Conservation (phyloP, 2,888 invertebrate genomes). For the Melanchra persicariae region DNA sequence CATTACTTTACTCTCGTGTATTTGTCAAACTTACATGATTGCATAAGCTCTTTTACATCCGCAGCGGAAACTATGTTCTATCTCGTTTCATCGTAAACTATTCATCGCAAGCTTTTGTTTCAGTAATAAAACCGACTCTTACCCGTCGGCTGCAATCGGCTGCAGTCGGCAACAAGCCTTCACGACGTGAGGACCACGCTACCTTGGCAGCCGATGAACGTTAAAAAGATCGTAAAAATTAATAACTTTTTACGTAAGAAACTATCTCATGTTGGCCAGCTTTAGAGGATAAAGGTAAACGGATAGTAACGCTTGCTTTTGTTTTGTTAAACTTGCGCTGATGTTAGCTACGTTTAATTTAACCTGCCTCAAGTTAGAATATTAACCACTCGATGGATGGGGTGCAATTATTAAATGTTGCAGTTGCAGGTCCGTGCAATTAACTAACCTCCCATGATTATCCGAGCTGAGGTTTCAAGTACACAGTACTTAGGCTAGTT, state of each 20-base stretch:
- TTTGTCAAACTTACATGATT: not conserved
- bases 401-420: conserved; percentile 1
- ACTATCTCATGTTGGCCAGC: not conserved
- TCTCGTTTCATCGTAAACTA: not conserved
- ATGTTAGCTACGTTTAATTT: not conserved
- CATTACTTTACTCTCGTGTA: not conserved
- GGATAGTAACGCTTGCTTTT: not conserved
- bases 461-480: not conserved
- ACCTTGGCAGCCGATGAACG: conserved; percentile 11
- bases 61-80: not conserved
- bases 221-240: conserved; percentile 41
- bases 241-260: conserved; percentile 28
- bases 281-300: not conserved
- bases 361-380: not conserved
- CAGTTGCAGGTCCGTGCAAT: not conserved
- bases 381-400: not conserved
- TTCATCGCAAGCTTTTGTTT: conserved; percentile 12
- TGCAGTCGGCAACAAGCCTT: conserved; percentile 40
- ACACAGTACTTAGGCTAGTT: not conserved
- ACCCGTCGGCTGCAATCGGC: conserved; percentile 12
- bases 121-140: conserved; percentile 10
- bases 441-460: not conserved
- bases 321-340: not conserved
- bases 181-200: conserved; percentile 9
- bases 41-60: not conserved